These are phyloP conservation scores for Seriola aureovittata DNA, from an alignment of 2,113 vertebrate species.

Conservation along the genomic window DNA sequence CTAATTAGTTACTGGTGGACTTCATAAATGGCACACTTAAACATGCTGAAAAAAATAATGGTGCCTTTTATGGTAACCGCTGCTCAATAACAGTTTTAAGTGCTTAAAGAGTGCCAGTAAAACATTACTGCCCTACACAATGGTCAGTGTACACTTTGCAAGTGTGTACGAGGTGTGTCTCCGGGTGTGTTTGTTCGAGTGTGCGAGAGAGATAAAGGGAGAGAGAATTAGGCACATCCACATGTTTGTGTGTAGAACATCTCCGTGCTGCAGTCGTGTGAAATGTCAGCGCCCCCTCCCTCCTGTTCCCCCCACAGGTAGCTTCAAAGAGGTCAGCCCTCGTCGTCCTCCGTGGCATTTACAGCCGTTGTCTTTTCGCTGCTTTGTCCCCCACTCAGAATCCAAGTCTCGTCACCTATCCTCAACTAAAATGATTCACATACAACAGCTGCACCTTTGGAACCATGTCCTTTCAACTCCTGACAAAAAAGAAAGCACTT, in stretches of 20 bases:
- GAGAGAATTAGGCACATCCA: constrained; percentile 30
- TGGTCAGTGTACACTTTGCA: background rate
- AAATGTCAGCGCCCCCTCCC: constrained; percentile 79
- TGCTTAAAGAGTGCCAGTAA: constrained; percentile 29
- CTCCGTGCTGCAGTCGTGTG: constrained; percentile 28
- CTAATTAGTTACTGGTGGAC: background rate
- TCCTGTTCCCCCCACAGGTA: constrained; percentile 66
- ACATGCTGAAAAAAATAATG: background rate
- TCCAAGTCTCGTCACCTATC: constrained; percentile 45
- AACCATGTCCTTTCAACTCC: constrained; percentile 4
- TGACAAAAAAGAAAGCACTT: constrained; percentile 22
- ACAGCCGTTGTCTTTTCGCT: constrained; percentile 64
- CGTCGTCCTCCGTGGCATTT: constrained; percentile 77
- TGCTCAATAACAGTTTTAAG: constrained; percentile 2
- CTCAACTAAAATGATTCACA: constrained; percentile 56
- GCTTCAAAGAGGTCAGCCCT: constrained; percentile 74
- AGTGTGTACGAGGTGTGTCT: background rate
- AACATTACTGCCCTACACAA: background rate
- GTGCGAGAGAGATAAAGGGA: constrained; percentile 21
- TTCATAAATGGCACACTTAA: constrained; percentile 19
- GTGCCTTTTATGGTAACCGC: background rate
- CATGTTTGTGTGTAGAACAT: constrained; percentile 47
- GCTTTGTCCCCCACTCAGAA: constrained; percentile 32
- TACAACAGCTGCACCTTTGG: constrained; percentile 16
- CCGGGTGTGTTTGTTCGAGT: background rate